phyloP scores from a whole-genome alignment of 2,888 invertebrate species.

The Perizoma affinitatum region DNA sequence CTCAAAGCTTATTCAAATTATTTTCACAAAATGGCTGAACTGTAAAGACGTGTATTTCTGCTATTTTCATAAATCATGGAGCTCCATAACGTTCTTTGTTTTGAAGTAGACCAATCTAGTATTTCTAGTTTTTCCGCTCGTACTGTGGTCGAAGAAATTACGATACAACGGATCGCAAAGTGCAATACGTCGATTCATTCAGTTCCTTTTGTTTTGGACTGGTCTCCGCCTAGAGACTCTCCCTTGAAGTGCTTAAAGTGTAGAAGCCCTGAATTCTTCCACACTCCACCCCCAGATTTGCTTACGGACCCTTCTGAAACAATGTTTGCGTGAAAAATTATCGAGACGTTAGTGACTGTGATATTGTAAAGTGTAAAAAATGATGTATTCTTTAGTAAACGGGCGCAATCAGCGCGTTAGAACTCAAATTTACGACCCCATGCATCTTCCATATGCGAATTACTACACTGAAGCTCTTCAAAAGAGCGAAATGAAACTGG shows the following conservation, averaged over 20 bases:
- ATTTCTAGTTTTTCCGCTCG: slow-evolving; percentile 48
- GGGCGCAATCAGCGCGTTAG: slow-evolving; percentile 61
- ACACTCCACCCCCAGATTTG: slow-evolving; percentile 65
- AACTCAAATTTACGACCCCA: slow-evolving; percentile 49
- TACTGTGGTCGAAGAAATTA: slow-evolving; percentile 47
- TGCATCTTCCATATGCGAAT: slow-evolving; percentile 57
- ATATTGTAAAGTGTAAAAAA: slow-evolving; percentile 39
- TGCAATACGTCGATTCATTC: slow-evolving; percentile 9
- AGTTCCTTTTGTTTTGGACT: slow-evolving; percentile 48
- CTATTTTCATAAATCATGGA: slow-evolving; percentile 73
- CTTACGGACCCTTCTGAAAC: slow-evolving; percentile 44
- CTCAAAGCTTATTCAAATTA: slow-evolving; percentile 34
- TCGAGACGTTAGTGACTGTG: slow-evolving; percentile 33
- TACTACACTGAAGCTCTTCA: slow-evolving; percentile 59
- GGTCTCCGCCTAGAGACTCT: slow-evolving; percentile 49
- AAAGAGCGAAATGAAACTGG: slow-evolving; percentile 57
- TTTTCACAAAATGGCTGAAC: slow-evolving; percentile 80
- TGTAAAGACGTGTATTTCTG: slow-evolving; percentile 76
- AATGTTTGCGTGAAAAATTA: slow-evolving; percentile 34
- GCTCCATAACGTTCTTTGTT: slow-evolving; percentile 63
- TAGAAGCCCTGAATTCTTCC: slow-evolving; percentile 48
- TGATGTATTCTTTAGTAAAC: slow-evolving; percentile 61
- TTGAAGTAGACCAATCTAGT: slow-evolving; percentile 53
- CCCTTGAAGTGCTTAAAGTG: slow-evolving; percentile 49
- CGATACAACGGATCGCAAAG: slow-evolving; percentile 44